Conservation (phyloP, 2,113 vertebrate species). For the Aptenodytes forsteri region DNA sequence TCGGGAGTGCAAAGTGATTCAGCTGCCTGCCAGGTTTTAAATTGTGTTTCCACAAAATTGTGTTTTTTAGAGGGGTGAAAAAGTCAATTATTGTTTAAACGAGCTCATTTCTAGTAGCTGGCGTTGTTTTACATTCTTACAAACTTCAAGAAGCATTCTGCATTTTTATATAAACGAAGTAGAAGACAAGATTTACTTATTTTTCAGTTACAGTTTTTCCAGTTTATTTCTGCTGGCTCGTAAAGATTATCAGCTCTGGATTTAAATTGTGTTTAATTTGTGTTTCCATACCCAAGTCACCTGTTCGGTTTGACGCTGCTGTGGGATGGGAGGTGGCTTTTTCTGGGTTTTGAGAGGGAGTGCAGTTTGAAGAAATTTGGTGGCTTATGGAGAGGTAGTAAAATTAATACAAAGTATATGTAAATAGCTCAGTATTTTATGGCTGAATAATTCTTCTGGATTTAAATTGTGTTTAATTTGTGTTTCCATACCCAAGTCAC, state of each 20-base stretch:
- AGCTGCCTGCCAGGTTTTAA: rapidly evolving
- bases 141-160: background rate
- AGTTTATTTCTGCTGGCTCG: background rate
- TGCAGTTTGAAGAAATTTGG: background rate
- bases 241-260: background rate
- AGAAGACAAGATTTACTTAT: background rate
- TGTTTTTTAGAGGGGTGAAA: too few species aligned
- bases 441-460: background rate
- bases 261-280: background rate
- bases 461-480: background rate
- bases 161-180: background rate
- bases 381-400: background rate
- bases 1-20: rapidly evolving
- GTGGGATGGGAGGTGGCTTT: rapidly evolving
- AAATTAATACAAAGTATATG: background rate
- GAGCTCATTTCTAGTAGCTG: background rate
- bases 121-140: rapidly evolving
- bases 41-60: background rate
- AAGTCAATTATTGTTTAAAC: background rate
- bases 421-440: background rate
- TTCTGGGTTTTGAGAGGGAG: background rate
- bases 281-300: too few species aligned
- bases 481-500: too few species aligned
- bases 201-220: background rate
- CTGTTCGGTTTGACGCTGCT: rapidly evolving